These are phyloP conservation scores for Rhea pennata DNA, from an alignment of 2,113 vertebrate species.

Conservation along the genomic window DNA sequence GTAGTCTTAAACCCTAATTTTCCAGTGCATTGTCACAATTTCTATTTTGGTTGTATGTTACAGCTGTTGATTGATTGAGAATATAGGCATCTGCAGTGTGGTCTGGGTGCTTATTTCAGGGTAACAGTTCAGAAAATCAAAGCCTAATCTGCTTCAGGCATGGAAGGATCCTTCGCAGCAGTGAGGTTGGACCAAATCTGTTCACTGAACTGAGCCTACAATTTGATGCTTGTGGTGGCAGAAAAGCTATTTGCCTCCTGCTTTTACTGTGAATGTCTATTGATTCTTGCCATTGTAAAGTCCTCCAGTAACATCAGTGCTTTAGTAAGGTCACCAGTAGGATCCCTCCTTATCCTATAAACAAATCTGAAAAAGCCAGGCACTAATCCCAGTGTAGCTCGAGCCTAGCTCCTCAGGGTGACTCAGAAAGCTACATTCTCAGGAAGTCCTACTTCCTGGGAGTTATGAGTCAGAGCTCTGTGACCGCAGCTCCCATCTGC, in stretches of 20 bases:
- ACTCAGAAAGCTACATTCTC: not conserved
- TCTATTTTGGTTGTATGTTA: not conserved
- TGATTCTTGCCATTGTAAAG: not conserved
- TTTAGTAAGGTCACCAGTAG: not conserved
- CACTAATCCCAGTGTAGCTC: not conserved
- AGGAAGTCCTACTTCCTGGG: not conserved
- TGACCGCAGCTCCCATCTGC: not conserved
- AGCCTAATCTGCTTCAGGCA: not conserved
- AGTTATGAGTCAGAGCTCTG: not conserved
- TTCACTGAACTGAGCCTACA: not conserved
- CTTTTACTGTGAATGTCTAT: not conserved
- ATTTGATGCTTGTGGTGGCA: not conserved
- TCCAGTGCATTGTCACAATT: not conserved
- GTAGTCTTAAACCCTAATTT: not conserved
- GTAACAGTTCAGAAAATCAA: not conserved
- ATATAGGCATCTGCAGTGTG: not conserved
- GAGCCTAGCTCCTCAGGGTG: not conserved
- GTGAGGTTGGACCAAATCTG: fast-evolving
- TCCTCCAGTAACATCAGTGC: not conserved
- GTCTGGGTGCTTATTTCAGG: not conserved
- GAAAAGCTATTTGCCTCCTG: not conserved
- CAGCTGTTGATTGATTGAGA: not conserved
- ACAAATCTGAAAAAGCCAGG: not conserved
- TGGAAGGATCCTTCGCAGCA: not conserved
- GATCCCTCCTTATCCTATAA: not conserved